These are phyloP conservation scores for cattle (Bos taurus) DNA, from an alignment of 2,113 vertebrate genomes.

Conservation along the genomic window ARS-UCD2.0 NC_037328.1:147003501-147004000, in stretches of 20 bases:
- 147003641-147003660: too few relatives aligned
- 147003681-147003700: background rate
- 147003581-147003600: background rate
- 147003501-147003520: background rate
- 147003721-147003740: background rate
- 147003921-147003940: rapidly evolving
- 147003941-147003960: background rate
- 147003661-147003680: background rate
- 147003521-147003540: background rate
- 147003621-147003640: background rate
- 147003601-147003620: rapidly evolving
- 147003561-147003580: background rate
- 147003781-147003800: too few relatives aligned
- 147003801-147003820: background rate
- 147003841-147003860: background rate
- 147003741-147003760: background rate
- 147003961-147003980: background rate
- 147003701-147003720: background rate
- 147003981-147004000: background rate
- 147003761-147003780: rapidly evolving
- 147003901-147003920: background rate
- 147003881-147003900: background rate
- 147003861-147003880: background rate
- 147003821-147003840: background rate
- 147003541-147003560: background rate